Percentiles rank a stretch among this genome's conserved stretches.
These are phyloP conservation scores for Podarcis muralis DNA, from an alignment of 2,113 vertebrate species.

Conservation along the genomic window DNA sequence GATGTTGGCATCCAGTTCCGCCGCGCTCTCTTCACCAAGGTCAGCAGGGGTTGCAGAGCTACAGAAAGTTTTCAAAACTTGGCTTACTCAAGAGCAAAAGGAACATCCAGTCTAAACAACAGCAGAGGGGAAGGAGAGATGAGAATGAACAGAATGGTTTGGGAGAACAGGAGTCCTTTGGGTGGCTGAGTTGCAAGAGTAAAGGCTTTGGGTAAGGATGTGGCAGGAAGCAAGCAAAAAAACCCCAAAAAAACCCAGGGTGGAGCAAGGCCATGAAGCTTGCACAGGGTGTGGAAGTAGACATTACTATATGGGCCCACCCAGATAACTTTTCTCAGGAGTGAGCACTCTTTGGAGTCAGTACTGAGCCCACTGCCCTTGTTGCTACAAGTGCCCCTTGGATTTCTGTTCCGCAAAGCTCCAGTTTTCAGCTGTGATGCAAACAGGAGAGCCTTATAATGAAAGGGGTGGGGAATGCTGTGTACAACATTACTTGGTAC, in stretches of 20 bases:
- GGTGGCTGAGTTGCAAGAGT: neutral
- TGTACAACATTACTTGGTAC: neutral
- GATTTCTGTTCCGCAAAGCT: slow-evolving; percentile 20
- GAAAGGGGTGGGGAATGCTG: neutral
- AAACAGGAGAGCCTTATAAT: neutral
- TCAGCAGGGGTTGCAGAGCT: slow-evolving; percentile 40
- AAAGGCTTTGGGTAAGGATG: neutral
- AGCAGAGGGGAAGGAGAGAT: neutral
- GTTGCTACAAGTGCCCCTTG: neutral
- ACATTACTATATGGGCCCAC: neutral
- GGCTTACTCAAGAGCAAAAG: neutral
- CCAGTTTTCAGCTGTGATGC: slow-evolving; percentile 25
- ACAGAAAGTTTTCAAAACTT: slow-evolving; percentile 29
- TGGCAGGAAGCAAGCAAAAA: neutral
- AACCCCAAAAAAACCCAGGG: neutral
- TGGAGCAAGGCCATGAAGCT: neutral
- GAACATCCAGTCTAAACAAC: neutral
- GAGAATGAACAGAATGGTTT: neutral
- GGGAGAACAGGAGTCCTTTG: neutral
- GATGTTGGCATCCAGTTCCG: slow-evolving; percentile 81
- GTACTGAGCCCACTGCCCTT: neutral
- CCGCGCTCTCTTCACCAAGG: slow-evolving; percentile 77
- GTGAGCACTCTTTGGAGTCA: neutral
- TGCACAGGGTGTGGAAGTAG: neutral
- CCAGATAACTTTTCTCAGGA: slow-evolving; percentile 13